A percentile compares a stretch with the other conserved stretches of the same genome.
phyloP scores from a whole-genome alignment of 2,797 vertebrate species.

The Gymnocypris eckloni region DNA sequence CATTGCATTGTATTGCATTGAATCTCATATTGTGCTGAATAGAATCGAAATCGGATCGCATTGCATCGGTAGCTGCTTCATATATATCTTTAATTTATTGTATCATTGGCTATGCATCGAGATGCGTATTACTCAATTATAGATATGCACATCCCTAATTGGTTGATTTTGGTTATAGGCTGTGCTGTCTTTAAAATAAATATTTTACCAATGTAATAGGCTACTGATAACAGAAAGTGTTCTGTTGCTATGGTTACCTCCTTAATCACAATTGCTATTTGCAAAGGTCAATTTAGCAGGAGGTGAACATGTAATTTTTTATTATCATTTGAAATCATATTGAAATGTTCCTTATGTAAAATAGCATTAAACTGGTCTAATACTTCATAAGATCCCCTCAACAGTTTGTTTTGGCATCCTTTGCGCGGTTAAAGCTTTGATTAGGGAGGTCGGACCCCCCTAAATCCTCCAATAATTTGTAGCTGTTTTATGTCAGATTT shows the following conservation, averaged over 20 bases:
- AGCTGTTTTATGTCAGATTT: not conserved
- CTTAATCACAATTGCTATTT: conserved; percentile 11
- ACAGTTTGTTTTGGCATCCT: not conserved
- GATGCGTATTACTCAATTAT: not conserved
- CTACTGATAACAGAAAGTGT: not conserved
- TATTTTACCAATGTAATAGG: conserved; percentile 9
- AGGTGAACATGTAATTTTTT: conserved; percentile 4
- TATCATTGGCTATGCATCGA: not conserved
- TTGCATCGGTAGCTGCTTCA: not conserved
- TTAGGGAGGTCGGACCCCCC: not conserved
- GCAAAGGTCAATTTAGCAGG: conserved; percentile 25
- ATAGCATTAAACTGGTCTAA: not conserved
- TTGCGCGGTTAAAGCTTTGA: conserved; percentile 1
- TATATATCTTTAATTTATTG: not conserved
- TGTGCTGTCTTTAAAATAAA: not conserved
- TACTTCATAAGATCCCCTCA: not conserved
- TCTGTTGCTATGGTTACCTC: conserved; percentile 15
- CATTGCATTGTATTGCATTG: no score
- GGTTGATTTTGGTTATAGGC: not conserved
- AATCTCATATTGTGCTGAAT: no score
- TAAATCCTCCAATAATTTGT: conserved; percentile 8
- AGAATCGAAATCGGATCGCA: no score
- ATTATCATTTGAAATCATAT: not conserved
- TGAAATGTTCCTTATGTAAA: not conserved
- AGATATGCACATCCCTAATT: not conserved